Evolutionary conservation across 2,888 invertebrate species (phyloP), one percentile per base, ranked within the genome.

Genomic region (Podotricha telesiphe): DNA sequence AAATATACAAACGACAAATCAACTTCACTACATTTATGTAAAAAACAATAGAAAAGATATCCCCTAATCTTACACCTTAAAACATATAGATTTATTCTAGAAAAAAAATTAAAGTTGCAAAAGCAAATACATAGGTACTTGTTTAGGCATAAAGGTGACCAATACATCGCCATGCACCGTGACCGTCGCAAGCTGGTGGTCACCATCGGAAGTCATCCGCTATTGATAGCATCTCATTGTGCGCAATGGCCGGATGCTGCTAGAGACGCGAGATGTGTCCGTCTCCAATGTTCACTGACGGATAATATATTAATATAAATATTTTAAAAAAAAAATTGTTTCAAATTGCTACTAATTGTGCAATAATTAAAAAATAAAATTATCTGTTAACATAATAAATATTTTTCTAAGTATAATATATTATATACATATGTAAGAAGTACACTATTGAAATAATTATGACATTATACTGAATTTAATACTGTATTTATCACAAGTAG

Each of bases 151-250:
- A 63, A 37, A 63, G 65, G 53, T 71, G 69, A 53, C 64, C 68
- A 68, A 67, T 71, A 58, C 62, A 58, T 34, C 53, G 68, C 69
- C 75, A 78, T 72, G 78, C 79, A 81, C 82, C 91, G 88, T 92
- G 90, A 89, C 91, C 83, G 86, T 85, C 84, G 90, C 89, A 91
- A 91, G 91, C 89, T 88, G 87, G 77, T 80, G 83, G 82, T 80
- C 87, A 86, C 87, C 88, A 90, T 91, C 88, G 91, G 91, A 91
- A 91, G 89, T 85, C 83, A 83, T 84, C 86, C 85, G 84, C 89
- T 83, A 92, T 93, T 93, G 92, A 92, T 93, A 91, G 82, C 87
- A 93, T 93, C 92, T 90, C 92, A 91, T 92, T 93, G 92, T 92
- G 85, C 79, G 80, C 84, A 89, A 87, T 88, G 73, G 77, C 87